phyloP scores from a whole-genome alignment of 2,113 vertebrate species.

The Corvus moneduloides region DNA sequence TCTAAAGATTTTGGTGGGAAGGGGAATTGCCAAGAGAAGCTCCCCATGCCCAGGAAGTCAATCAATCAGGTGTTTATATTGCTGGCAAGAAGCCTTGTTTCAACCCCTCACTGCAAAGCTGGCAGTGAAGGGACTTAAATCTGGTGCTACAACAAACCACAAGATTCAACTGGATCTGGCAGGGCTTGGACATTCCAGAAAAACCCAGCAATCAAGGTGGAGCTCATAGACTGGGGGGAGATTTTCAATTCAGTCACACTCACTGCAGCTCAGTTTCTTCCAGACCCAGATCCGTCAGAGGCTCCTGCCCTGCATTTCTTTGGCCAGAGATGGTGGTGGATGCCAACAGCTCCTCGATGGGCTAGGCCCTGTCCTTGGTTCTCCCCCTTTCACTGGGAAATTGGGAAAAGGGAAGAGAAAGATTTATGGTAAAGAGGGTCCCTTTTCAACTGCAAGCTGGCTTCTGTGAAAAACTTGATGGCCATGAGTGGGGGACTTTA shows the following conservation, averaged over 20 bases:
- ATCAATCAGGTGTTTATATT: not conserved
- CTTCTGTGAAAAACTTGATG: not conserved
- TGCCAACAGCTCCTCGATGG: accelerated
- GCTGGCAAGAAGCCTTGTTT: not conserved
- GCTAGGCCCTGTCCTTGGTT: not conserved
- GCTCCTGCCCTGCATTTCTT: not conserved
- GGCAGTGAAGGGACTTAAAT: not conserved
- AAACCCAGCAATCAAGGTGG: not conserved
- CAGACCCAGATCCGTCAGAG: not conserved
- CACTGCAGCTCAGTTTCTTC: not conserved
- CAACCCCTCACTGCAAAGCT: not conserved
- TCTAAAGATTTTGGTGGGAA: not conserved
- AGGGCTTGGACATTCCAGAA: not conserved
- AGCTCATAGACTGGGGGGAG: not conserved
- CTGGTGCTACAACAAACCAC: not conserved
- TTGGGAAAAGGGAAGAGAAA: not conserved
- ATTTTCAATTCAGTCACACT: not conserved
- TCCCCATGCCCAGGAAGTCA: not conserved
- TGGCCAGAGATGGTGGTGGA: not conserved
- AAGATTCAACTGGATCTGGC: not conserved
- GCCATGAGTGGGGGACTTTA: accelerated
- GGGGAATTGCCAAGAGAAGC: not conserved
- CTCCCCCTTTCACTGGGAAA: not conserved
- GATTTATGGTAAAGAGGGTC: not conserved
- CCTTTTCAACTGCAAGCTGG: not conserved